Percentiles rank a stretch among this genome's conserved stretches.
Conservation (phyloP, 2,888 invertebrate genomes). For the Eupithecia exiguata region DNA sequence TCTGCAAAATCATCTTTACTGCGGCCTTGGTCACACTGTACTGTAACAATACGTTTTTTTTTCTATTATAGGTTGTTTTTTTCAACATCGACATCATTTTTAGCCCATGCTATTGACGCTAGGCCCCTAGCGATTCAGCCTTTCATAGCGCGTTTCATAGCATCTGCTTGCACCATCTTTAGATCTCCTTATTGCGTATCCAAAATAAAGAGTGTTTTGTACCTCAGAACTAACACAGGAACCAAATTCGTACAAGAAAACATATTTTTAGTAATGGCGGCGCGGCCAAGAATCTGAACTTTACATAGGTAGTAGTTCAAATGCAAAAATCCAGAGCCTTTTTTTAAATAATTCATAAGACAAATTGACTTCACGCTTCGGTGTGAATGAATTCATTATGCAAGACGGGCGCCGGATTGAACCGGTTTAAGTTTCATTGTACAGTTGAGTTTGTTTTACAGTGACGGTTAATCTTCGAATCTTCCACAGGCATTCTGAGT, state of each 20-base stretch:
- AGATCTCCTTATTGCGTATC: too few relatives aligned
- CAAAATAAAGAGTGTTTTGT: background rate
- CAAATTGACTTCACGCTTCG: constrained; percentile 38
- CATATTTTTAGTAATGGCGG: background rate
- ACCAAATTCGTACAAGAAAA: background rate
- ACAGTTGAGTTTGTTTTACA: constrained; percentile 61
- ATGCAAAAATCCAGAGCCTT: constrained; percentile 22
- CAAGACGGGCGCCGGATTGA: constrained; percentile 57
- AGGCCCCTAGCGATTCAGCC: too few relatives aligned
- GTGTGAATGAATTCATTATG: constrained; percentile 54
- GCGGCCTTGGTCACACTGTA: constrained; percentile 42
- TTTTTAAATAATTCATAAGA: constrained; percentile 22
- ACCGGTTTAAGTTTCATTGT: constrained; percentile 64
- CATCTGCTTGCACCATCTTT: too few relatives aligned
- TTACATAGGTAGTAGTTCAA: constrained; percentile 1
- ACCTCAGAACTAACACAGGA: background rate
- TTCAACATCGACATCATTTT: too few relatives aligned
- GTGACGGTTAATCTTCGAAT: constrained; percentile 60
- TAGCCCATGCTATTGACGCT: too few relatives aligned
- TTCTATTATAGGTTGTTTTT: too few relatives aligned
- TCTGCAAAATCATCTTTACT: constrained; percentile 56
- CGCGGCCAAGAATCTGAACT: background rate
- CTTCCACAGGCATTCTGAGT: constrained; percentile 53
- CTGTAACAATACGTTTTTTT: constrained; percentile 21
- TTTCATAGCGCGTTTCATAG: too few relatives aligned